Conservation (phyloP, 2,888 invertebrate species). For the Lithophane leautieri region DNA sequence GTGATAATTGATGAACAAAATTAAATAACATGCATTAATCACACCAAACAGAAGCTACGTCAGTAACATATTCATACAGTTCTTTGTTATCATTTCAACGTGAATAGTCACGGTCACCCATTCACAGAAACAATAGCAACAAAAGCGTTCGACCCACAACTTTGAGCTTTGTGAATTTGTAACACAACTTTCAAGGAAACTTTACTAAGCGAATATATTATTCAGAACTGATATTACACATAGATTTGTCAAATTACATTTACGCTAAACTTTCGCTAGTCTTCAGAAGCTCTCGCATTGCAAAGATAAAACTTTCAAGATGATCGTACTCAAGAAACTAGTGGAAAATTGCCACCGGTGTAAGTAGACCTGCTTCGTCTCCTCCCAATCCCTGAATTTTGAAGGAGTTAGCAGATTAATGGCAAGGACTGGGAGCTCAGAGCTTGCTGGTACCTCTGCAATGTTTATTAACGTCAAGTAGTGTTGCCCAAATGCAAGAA, state of each 20-base stretch:
- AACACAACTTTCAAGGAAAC: conserved; percentile 48
- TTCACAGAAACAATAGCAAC: conserved; percentile 57
- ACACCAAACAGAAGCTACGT: conserved; percentile 14
- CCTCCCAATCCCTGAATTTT: conserved; percentile 46
- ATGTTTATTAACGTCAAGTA: conserved; percentile 84
- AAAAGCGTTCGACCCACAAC: conserved; percentile 53
- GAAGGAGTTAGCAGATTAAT: conserved; percentile 51
- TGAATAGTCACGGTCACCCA: conserved; percentile 33
- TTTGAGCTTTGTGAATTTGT: conserved; percentile 54
- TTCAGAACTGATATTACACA: conserved; percentile 59
- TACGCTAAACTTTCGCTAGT: conserved; percentile 51
- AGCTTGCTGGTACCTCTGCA: conserved; percentile 67
- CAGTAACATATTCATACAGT: conserved; percentile 29
- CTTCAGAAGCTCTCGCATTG: conserved; percentile 67
- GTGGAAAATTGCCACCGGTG: conserved; percentile 72
- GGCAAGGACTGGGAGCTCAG: conserved; percentile 63
- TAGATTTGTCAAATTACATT: conserved; percentile 65
- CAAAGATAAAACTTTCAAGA: conserved; percentile 80
- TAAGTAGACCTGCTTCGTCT: conserved; percentile 63
- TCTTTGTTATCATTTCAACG: conserved; percentile 47
- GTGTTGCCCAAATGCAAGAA: too few species aligned
- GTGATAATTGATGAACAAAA: conserved; percentile 26
- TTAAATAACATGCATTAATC: conserved; percentile 37
- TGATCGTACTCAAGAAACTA: conserved; percentile 74
- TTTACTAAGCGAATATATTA: conserved; percentile 54